A percentile compares a stretch with the other conserved stretches of the same genome.
These are phyloP conservation scores for Steinernema scapterisci DNA, from an alignment of 2,888 invertebrate genomes.

Conservation along the genomic window DNA sequence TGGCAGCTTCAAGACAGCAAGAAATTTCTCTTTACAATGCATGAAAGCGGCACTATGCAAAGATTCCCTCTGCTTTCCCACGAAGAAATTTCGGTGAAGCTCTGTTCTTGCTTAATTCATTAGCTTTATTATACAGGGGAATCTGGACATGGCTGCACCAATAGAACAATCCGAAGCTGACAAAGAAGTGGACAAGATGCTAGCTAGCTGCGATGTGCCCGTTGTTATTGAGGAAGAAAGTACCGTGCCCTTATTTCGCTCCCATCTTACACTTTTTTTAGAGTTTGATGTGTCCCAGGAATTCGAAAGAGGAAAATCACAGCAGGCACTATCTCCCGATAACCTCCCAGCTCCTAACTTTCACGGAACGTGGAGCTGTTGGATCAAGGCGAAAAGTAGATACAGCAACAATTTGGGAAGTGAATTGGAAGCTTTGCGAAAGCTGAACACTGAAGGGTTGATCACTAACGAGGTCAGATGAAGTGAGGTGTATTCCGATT, in stretches of 20 bases:
- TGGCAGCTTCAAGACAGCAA: constrained; percentile 9
- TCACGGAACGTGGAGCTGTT: constrained; percentile 37
- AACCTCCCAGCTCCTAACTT: not conserved
- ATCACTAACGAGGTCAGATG: constrained; percentile 40
- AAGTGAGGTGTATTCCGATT: too few species aligned
- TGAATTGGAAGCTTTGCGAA: constrained; percentile 41
- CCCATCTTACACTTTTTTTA: constrained; percentile 4
- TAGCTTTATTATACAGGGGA: not conserved
- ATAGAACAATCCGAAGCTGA: constrained; percentile 46
- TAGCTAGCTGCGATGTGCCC: not conserved
- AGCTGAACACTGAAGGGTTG: constrained; percentile 39
- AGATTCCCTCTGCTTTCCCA: not conserved
- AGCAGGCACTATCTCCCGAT: not conserved
- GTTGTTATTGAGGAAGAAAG: not conserved
- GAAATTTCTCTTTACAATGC: constrained; percentile 10
- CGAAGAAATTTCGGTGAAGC: not conserved
- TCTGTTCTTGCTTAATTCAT: not conserved
- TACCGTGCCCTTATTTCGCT: not conserved
- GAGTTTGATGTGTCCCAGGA: not conserved
- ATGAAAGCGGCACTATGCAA: not conserved
- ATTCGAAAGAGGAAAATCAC: not conserved
- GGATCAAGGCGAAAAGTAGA: constrained; percentile 42
- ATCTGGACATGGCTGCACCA: constrained; percentile 41
- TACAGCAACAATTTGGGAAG: constrained; percentile 38
- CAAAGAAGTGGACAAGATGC: constrained; percentile 38